Evolutionary conservation across 2,797 vertebrate species (phyloP).

Genomic region (Malacoctenus gilli): DNA sequence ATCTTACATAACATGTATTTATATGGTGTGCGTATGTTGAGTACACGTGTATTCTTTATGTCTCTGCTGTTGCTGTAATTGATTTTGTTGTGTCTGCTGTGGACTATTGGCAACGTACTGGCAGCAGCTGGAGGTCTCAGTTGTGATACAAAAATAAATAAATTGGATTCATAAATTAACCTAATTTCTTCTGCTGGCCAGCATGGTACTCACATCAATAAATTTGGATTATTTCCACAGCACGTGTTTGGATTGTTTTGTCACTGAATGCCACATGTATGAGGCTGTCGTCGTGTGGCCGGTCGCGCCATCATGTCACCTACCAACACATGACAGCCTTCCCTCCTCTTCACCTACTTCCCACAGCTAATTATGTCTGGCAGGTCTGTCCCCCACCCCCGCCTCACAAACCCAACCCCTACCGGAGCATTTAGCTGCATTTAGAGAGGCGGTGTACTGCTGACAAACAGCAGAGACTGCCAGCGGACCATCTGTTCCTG

Average conservation of each 20-base stretch:
- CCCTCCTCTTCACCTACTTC: conserved; percentile 49
- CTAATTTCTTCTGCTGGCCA: too few relatives aligned
- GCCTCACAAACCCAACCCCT: conserved; percentile 59
- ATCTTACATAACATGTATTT: conserved; percentile 2
- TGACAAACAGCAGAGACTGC: conserved; percentile 70
- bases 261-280: conserved; percentile 9
- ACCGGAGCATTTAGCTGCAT: conserved; percentile 63
- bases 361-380: conserved; percentile 70
- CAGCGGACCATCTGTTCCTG: conserved; percentile 78
- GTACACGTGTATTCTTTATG: conserved; percentile 6
- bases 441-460: conserved; percentile 64
- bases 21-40: conserved; percentile 11
- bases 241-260: conserved; percentile 15
- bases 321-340: conserved; percentile 26
- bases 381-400: conserved; percentile 47
- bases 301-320: conserved; percentile 37
- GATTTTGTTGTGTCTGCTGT: conserved; percentile 16
- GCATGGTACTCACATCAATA: too few relatives aligned
- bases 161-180: too few relatives aligned
- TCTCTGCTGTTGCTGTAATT: not conserved
- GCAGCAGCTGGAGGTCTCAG: conserved; percentile 55
- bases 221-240: too few relatives aligned
- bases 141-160: too few relatives aligned
- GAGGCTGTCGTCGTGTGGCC: conserved; percentile 16
- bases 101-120: conserved; percentile 54